phyloP scores from a whole-genome alignment of 2,888 invertebrate genomes.

The Trilocha varians region DNA sequence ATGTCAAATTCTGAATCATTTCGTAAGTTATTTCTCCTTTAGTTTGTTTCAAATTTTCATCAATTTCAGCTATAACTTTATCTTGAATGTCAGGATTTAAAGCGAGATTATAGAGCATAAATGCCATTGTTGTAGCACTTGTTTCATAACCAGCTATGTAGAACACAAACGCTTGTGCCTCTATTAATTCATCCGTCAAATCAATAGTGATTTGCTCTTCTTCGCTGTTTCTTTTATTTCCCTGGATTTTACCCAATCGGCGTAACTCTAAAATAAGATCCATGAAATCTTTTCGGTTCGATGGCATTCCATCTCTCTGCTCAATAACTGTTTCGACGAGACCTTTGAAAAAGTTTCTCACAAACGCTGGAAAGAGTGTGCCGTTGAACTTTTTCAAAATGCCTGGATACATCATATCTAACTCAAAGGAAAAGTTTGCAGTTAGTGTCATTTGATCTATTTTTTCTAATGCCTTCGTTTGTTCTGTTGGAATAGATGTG shows the following conservation, averaged over 20 bases:
- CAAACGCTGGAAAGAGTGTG: slow-evolving; percentile 22
- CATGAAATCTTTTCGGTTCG: slow-evolving; percentile 36
- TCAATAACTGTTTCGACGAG: slow-evolving; percentile 22
- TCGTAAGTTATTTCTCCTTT: slow-evolving; percentile 45
- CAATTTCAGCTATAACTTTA: slow-evolving; percentile 34
- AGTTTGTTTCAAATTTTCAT: slow-evolving; percentile 26
- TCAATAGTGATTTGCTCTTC: slow-evolving; percentile 17
- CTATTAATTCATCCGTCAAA: slow-evolving; percentile 34
- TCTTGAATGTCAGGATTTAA: slow-evolving; percentile 43
- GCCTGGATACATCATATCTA: slow-evolving; percentile 36
- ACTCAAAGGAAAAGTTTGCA: slow-evolving; percentile 15
- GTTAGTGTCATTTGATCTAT: slow-evolving; percentile 17
- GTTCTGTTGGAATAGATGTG: slow-evolving; percentile 11
- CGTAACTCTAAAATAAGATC: slow-evolving; percentile 35
- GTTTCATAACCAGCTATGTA: slow-evolving; percentile 60
- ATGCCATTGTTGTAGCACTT: slow-evolving; percentile 45
- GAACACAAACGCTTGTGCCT: slow-evolving; percentile 53
- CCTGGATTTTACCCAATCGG: slow-evolving; percentile 21
- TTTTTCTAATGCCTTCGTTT: slow-evolving; percentile 12
- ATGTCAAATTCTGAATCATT: slow-evolving; percentile 39
- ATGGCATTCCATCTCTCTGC: slow-evolving; percentile 29
- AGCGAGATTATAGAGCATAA: slow-evolving; percentile 41
- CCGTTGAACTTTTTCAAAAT: slow-evolving; percentile 25
- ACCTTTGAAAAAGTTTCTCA: slow-evolving; percentile 23
- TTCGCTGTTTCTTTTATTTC: slow-evolving; percentile 12